Evolutionary conservation across 2,888 invertebrate genomes (phyloP).

Genomic region (Pandemis heparana): DNA sequence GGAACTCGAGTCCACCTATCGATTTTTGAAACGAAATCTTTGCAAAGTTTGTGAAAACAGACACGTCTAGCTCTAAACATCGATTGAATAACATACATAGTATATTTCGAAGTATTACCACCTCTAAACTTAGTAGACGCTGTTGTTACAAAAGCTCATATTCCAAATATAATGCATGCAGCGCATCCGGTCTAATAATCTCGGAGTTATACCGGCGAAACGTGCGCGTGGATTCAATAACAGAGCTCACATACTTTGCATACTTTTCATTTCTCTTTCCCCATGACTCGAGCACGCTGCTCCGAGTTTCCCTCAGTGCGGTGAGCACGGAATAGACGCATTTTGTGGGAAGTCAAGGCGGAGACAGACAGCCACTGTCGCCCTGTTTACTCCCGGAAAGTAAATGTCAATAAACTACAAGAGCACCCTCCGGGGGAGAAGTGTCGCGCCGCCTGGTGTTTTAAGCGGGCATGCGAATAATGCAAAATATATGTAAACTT

Average conservation of each 20-base stretch:
- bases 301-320: slow-evolving; percentile 18
- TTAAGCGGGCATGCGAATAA: slow-evolving; percentile 57
- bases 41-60: slow-evolving; percentile 7
- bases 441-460: slow-evolving; percentile 68
- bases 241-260: slow-evolving; percentile 34
- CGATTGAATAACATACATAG: slow-evolving; percentile 1
- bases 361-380: slow-evolving; percentile 68
- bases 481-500: slow-evolving; percentile 57
- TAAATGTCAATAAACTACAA: slow-evolving; percentile 84
- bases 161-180: slow-evolving; percentile 22
- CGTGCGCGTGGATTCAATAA: slow-evolving; percentile 38
- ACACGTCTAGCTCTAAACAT: background rate
- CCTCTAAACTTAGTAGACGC: background rate
- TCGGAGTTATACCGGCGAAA: slow-evolving; percentile 16
- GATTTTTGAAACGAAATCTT: slow-evolving; percentile 30
- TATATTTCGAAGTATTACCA: background rate
- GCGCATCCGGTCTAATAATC: slow-evolving; percentile 22
- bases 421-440: slow-evolving; percentile 70
- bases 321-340: slow-evolving; percentile 45
- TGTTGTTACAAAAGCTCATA: slow-evolving; percentile 11
- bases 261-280: slow-evolving; percentile 24
- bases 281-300: slow-evolving; percentile 23
- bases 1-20: slow-evolving; percentile 11
- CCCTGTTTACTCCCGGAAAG: slow-evolving; percentile 79
- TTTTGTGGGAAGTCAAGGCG: slow-evolving; percentile 57